These are phyloP conservation scores for Cataglyphis rosenhaueri DNA, from an alignment of 2,888 invertebrate genomes.

Conservation along the genomic window DNA sequence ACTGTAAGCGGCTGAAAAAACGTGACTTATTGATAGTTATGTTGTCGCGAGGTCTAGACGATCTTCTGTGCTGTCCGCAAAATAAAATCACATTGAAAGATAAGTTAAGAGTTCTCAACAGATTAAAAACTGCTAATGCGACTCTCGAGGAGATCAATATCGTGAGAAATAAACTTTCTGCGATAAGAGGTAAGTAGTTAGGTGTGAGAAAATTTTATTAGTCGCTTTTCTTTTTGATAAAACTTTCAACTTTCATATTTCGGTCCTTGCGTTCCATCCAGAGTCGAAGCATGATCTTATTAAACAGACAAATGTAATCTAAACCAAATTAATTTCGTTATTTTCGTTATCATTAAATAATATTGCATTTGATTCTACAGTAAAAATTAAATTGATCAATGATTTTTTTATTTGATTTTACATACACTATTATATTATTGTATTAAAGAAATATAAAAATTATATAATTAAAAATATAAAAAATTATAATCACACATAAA, in stretches of 20 bases:
- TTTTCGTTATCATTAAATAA: background rate
- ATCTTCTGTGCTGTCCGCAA: conserved; percentile 88
- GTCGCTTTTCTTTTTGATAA: background rate
- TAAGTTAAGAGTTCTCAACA: conserved; percentile 86
- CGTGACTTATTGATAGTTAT: conserved; percentile 87
- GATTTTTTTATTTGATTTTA: background rate
- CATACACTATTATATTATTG: background rate
- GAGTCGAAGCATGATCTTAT: background rate
- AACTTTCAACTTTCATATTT: conserved; percentile 12
- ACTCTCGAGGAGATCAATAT: conserved; percentile 87
- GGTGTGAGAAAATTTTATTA: conserved; percentile 49
- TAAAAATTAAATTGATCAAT: background rate
- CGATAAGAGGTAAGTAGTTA: conserved; percentile 86
- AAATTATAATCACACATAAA: too few species aligned
- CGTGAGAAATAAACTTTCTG: conserved; percentile 88
- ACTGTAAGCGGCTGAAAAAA: conserved; percentile 84
- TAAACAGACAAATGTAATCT: conserved; percentile 2
- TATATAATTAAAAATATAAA: too few species aligned
- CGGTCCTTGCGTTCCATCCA: background rate
- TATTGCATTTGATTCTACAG: background rate
- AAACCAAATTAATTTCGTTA: background rate
- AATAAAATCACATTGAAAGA: conserved; percentile 87
- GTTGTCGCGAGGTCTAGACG: conserved; percentile 89
- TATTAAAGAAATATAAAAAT: background rate
- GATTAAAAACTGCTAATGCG: conserved; percentile 86